Evolutionary conservation across 2,113 vertebrate species (phyloP).

Genomic region (Limanda limanda): DNA sequence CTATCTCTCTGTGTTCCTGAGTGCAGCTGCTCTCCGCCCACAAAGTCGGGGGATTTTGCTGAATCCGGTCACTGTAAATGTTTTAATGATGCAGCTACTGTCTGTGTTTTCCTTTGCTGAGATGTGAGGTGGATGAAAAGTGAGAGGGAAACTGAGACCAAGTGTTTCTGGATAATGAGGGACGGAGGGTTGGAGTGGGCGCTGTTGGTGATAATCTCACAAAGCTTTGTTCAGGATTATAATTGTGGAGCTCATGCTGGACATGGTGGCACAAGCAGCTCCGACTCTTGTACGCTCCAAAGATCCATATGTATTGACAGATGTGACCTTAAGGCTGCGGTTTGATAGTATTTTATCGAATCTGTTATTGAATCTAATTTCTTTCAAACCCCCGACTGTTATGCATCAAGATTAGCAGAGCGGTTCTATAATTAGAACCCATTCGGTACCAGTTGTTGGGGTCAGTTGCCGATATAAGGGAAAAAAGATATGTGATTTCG

Average conservation of each 20-base stretch:
- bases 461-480: too few species aligned
- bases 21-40: slow-evolving; percentile 41
- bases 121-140: slow-evolving; percentile 35
- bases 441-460: too few species aligned
- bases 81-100: slow-evolving; percentile 58
- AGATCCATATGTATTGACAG: background rate
- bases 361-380: background rate
- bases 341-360: background rate
- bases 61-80: slow-evolving; percentile 13
- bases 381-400: background rate
- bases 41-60: slow-evolving; percentile 20
- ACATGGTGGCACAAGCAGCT: background rate
- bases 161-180: slow-evolving; percentile 55
- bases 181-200: slow-evolving; percentile 11
- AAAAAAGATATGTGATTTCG: too few species aligned
- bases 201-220: slow-evolving; percentile 24
- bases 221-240: slow-evolving; percentile 38
- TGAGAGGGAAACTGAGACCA: slow-evolving; percentile 42
- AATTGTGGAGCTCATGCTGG: background rate
- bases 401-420: too few species aligned
- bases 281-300: background rate
- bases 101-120: slow-evolving; percentile 15
- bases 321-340: background rate
- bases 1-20: slow-evolving; percentile 19
- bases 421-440: too few species aligned